Evolutionary conservation across 2,888 invertebrate species (phyloP).

Genomic region (Eurois occulta): DNA sequence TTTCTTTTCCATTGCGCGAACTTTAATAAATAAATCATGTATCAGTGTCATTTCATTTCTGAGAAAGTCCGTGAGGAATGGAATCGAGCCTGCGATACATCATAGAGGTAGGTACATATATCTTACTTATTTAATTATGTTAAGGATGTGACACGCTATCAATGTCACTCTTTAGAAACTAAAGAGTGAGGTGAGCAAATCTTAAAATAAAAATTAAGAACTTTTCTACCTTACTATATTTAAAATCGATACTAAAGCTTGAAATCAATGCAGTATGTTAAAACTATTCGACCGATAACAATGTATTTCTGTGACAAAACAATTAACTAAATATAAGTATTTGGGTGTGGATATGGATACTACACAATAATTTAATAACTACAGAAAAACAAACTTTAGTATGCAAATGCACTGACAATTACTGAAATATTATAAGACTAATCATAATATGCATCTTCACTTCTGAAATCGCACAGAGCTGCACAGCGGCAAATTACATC

Average conservation of each 20-base stretch:
- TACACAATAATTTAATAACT: background rate
- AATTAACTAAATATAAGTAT: background rate
- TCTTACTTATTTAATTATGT: background rate
- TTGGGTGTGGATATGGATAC: background rate
- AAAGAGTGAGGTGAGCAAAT: too few species aligned
- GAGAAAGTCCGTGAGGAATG: slow-evolving; percentile 55
- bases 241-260: background rate
- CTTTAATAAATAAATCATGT: slow-evolving; percentile 57
- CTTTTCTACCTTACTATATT: background rate
- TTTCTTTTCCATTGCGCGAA: slow-evolving; percentile 59
- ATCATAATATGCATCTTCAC: background rate
- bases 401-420: background rate
- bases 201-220: background rate
- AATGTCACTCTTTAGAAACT: background rate
- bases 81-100: slow-evolving; percentile 33
- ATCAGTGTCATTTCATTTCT: slow-evolving; percentile 55
- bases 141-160: slow-evolving; percentile 21
- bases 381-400: background rate
- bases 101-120: background rate
- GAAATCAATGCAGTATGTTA: background rate
- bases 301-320: background rate
- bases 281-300: background rate
- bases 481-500: slow-evolving; percentile 70
- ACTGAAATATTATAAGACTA: slow-evolving; percentile 5
- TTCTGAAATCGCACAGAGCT: background rate